A percentile compares a stretch with the other conserved stretches of the same genome.
phyloP scores from a whole-genome alignment of 2,888 invertebrate genomes.

The Parasteatoda lunata region DNA sequence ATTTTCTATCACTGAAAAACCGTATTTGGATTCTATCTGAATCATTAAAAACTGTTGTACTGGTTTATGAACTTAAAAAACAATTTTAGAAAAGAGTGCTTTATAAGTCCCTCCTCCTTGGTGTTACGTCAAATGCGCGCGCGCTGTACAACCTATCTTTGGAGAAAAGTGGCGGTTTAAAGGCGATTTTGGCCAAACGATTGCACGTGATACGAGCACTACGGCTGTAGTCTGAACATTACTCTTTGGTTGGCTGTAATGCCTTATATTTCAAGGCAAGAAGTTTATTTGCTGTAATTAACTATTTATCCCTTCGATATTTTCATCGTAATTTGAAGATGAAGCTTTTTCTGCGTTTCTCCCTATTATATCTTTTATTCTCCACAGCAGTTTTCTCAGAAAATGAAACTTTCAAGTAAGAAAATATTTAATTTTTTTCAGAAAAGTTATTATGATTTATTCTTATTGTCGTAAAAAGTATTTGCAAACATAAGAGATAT shows the following conservation, averaged over 20 bases:
- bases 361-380: slow-evolving; percentile 45
- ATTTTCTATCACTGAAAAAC: neutral
- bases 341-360: slow-evolving; percentile 19
- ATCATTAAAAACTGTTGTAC: neutral
- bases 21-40: neutral
- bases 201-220: slow-evolving; percentile 58
- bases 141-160: slow-evolving; percentile 14
- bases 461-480: too few relatives aligned
- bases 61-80: neutral
- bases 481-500: too few relatives aligned
- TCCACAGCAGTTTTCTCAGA: slow-evolving; percentile 51
- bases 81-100: neutral
- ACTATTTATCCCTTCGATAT: neutral
- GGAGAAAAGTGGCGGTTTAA: slow-evolving; percentile 65
- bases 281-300: neutral
- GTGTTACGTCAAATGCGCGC: slow-evolving; percentile 21
- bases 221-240: slow-evolving; percentile 8
- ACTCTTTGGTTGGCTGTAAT: neutral
- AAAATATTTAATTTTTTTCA: neutral
- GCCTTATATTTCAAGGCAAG: neutral
- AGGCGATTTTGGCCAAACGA: slow-evolving; percentile 45
- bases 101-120: slow-evolving; percentile 4
- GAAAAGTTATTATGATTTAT: too few relatives aligned
- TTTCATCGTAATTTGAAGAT: slow-evolving; percentile 14
- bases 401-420: slow-evolving; percentile 58